Base-by-base conservation (phyloP, 2,113 vertebrate species). In the Thalassoma bifasciatum region DNA sequence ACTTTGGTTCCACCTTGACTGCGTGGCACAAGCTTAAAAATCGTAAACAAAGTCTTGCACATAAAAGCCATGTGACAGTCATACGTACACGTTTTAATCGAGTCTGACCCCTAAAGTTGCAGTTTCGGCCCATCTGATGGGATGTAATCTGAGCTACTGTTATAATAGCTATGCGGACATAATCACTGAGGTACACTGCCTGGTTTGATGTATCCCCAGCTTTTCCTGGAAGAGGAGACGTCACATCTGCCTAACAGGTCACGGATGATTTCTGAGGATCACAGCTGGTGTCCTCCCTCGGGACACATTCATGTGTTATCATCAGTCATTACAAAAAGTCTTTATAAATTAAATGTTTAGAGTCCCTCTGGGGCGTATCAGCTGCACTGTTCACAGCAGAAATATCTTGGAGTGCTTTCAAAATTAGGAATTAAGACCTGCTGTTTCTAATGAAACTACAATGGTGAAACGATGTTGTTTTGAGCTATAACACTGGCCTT, bases 241-340 rank as follows among this genome's bases (percentile, higher is more conserved):
- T 80, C 83, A 75, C 79, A 85, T 90, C 79, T 83, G 86, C 62
- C 83, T 78, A 26, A 72, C 78, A 72, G 84, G 88, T 84, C 69
- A 51, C 36, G 19, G 65, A 62, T 79, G 70, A 88, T 79, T 84
- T 82, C 82, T 49, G 78, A 71, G 59, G 63, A 72, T 81, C 69
- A n/a, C 86, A 90, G 81, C 82, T 89, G 86, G 74, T 34, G 17
- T 66, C 56, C 40, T 81, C 84, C 83, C 86, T 57, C 21, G 54
- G 81, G 88, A 87, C 50, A 23, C 78, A 84, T 82, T 84, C 74
- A 64, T 72, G 79, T 84, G 78, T 82, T 78, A 82, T 89, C 81
- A 80, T 77, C 79, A 76, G 75, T 89, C 74, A 84, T 86, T 90
- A 82, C 72, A 64, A 78, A 84, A 78, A 78, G 68, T 83, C 72